These are phyloP conservation scores for Anoplophora glabripennis DNA, from an alignment of 1,140 invertebrate species.

Conservation along the genomic window DNA sequence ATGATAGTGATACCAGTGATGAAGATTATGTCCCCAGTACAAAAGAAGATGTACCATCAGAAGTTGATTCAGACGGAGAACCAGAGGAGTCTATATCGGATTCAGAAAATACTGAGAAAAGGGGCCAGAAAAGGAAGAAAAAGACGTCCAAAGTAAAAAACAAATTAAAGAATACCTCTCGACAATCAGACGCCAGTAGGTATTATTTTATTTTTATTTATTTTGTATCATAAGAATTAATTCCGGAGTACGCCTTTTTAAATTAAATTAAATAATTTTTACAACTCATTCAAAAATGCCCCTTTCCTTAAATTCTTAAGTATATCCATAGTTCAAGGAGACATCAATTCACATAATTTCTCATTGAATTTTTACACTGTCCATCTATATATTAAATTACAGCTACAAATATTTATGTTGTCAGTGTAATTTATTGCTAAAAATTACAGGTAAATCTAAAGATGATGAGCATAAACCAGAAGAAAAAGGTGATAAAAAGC, in stretches of 20 bases:
- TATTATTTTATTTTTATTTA: no score
- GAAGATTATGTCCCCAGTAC: constrained; percentile 52
- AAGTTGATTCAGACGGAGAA: constrained; percentile 48
- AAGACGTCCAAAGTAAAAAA: constrained; percentile 28
- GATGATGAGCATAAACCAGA: constrained; percentile 10
- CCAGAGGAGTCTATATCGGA: constrained; percentile 45
- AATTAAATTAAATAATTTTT: no score
- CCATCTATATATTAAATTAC: no score
- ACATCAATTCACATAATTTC: no score
- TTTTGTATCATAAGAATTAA: no score
- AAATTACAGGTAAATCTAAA: constrained; percentile 3
- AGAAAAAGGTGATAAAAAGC: constrained; percentile 61
- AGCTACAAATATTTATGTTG: background rate
- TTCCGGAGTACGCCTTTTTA: no score
- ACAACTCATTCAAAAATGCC: no score
- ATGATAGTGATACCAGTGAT: constrained; percentile 50
- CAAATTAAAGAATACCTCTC: constrained; percentile 15
- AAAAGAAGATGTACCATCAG: constrained; percentile 52
- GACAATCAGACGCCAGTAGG: no score
- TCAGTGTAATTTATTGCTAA: constrained; percentile 6
- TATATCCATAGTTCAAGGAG: no score
- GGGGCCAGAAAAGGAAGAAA: constrained; percentile 30
- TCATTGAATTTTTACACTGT: no score
- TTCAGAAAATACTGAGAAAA: constrained; percentile 37
- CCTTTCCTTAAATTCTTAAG: no score